Evolutionary conservation across 2,888 invertebrate genomes (phyloP), one percentile per base, ranked within the genome.

Genomic region (Chalcis sispes): DNA sequence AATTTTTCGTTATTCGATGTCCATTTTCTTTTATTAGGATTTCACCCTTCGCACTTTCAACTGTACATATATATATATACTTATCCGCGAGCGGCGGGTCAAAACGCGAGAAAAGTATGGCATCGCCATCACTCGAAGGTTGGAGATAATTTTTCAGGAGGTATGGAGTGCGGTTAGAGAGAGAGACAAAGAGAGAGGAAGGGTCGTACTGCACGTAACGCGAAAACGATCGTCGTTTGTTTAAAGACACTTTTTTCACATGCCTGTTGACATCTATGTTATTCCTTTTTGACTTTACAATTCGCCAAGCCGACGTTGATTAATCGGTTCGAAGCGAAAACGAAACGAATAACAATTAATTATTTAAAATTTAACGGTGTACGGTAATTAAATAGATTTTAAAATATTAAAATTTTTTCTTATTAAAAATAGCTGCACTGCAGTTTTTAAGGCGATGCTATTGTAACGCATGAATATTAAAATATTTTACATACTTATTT

Each of bases 11-110:
- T n/a, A n/a, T 61, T 61, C 65, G n/a, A 7, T n/a, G n/a, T 4
- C 71, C 52, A 54, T 71, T 62, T 62, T 71, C 71, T 71, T 52
- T 71, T 52, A 62, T 71, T 71, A 71, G 62, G 52, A 62, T 52
- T 71, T 67, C 58, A 58, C 25, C 46, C 13, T 25, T 62, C 27
- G 23, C 42, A 20, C 40, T 59, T 32, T 2, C 36, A 5, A 32
- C 32, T 36, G 48, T 27, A 61, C 7, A 13, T 36, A 36, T 36
- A 36, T 36, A 4, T 36, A 36, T 36, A 36, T 36, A 36, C 36
- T n/a, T n/a, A 36, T 10, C 36, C 4, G n/a, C 10, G 20, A 20
- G 15, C 50, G 10, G 5, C 50, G 20, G 20, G 50, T 7, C 36
- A 10, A 10, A 4, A 50, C 18, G 20, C 27, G 15, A 54, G 25